A percentile compares a stretch with the other conserved stretches of the same genome.
Conservation (phyloP, 2,888 invertebrate species). For the Luperina testacea region DNA sequence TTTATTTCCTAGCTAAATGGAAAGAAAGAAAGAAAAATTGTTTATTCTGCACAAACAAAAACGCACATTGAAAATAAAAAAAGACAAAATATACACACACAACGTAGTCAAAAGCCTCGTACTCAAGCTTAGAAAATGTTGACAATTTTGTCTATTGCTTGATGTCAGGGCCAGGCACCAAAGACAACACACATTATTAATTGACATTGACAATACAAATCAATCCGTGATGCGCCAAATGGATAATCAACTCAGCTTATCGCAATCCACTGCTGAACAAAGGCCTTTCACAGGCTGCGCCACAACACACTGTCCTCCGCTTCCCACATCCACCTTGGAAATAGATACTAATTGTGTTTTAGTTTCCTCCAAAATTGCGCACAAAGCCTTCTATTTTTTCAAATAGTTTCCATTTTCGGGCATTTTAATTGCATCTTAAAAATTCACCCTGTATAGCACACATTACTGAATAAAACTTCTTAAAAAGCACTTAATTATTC, state of each 20-base stretch:
- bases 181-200: too few relatives aligned
- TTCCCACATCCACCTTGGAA: not conserved
- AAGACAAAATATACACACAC: too few relatives aligned
- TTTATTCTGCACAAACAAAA: too few relatives aligned
- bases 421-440: not conserved
- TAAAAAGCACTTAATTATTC: slow-evolving; percentile 58
- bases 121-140: too few relatives aligned
- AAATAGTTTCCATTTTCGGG: not conserved
- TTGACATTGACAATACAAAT: too few relatives aligned
- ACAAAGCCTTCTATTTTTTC: not conserved
- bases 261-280: not conserved
- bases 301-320: too few relatives aligned
- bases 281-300: not conserved
- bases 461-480: slow-evolving; percentile 15
- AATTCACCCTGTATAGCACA: not conserved
- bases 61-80: too few relatives aligned
- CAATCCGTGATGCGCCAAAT: not conserved
- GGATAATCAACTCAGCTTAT: not conserved
- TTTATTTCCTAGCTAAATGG: not conserved
- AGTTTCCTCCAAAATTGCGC: not conserved
- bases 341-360: not conserved
- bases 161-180: too few relatives aligned
- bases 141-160: too few relatives aligned
- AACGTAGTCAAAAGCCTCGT: too few relatives aligned
- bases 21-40: too few relatives aligned